phyloP scores from a whole-genome alignment of 2,797 vertebrate species.

The Cygnus olor region DNA sequence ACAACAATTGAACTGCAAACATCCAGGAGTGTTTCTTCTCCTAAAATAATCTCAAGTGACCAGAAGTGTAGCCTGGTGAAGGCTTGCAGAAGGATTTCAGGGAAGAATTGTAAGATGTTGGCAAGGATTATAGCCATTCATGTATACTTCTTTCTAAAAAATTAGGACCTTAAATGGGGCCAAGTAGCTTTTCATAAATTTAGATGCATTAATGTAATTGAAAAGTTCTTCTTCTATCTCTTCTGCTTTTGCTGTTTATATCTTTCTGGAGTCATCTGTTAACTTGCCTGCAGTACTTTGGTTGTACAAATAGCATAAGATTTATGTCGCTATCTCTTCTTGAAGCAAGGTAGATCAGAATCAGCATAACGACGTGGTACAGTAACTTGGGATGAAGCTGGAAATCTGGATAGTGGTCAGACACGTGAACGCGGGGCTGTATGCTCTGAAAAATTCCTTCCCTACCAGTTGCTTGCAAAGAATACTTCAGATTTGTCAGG shows the following conservation, averaged over 20 bases:
- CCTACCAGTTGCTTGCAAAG: neutral
- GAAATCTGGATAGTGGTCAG: neutral
- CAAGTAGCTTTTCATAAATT: neutral
- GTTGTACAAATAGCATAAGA: neutral
- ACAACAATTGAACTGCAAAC: neutral
- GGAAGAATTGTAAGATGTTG: neutral
- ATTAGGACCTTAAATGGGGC: neutral
- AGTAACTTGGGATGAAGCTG: neutral
- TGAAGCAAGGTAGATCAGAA: neutral
- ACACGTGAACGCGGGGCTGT: neutral
- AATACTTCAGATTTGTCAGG: neutral
- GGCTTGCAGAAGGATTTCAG: accelerated
- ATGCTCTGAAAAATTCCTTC: neutral
- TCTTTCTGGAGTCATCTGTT: neutral
- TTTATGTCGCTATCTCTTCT: neutral
- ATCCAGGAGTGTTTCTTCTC: neutral
- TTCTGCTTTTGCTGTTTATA: neutral
- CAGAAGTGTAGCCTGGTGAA: neutral
- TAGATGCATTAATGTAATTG: neutral
- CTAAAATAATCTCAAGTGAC: neutral
- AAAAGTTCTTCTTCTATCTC: neutral
- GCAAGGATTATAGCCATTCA: neutral
- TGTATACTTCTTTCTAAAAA: neutral
- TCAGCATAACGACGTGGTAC: neutral
- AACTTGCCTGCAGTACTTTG: neutral